Base-by-base conservation (phyloP, 2,113 vertebrate species). In the Leucosticte australis region DNA sequence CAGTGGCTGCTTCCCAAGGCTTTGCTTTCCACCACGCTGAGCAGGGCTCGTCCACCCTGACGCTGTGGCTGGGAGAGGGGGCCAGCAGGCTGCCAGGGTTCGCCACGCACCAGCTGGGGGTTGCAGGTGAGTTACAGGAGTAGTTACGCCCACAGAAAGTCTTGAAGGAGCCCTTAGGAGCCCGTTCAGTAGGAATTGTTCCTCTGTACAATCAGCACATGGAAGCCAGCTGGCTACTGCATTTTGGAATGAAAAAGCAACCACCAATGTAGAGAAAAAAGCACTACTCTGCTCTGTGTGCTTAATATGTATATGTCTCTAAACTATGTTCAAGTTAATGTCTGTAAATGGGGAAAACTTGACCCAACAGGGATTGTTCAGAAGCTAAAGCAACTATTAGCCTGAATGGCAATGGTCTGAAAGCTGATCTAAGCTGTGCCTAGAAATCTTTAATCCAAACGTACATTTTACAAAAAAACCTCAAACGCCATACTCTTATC, bases 81-180 rank as follows among this genome's bases (percentile, higher is more conserved):
- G 96, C 98, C 49, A 99, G 97, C 98, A 97, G 98, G 46, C 97
- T 99, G 31, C 99, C 99, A 0, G 97, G 92, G 9, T 99, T 98
- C 0, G 99, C 99, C 13, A 99, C 98, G 5, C 99, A 99, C 96
- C 99, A 99, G 95, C 60, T 99, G 11, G 99, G 99, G 53, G 99
- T 99, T 18, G 99, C 99, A 98, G 99, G 99, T 99, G 53, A 93
- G 94, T 91, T 28, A 13, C 9, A 6, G 27, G 7, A 37, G 47
- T 2, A 12, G 7, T 5, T n/a, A 46, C 3, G 3, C 17, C 16
- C 37, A 10, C 6, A 0, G 31, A 56, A 60, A 44, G 5, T 9
- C 6, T 17, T 41, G 20, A 41, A 57, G 1, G 4, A 60, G 26
- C 30, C 10, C 15, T 10, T 35, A 8, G 30, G 30, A 27, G 12